Conservation (phyloP, 2,888 invertebrate genomes). For the Epirrhoe alternata region DNA sequence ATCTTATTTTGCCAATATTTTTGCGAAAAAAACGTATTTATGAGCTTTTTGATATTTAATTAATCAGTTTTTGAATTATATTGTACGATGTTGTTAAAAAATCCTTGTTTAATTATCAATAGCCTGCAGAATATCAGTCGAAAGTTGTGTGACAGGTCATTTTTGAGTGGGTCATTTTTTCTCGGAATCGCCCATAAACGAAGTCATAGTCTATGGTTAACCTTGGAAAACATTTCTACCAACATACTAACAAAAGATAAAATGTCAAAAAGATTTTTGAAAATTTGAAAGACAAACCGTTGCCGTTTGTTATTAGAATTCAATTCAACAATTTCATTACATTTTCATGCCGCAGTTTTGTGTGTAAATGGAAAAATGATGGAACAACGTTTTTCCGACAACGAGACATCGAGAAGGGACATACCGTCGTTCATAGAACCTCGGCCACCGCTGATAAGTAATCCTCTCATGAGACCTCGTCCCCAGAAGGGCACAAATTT, state of each 20-base stretch:
- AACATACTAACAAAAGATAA: slow-evolving; percentile 14
- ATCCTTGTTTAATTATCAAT: too few species aligned
- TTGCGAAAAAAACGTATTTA: too few species aligned
- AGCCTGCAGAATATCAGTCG: too few species aligned
- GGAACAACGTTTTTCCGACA: slow-evolving; percentile 65
- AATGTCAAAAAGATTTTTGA: slow-evolving; percentile 13
- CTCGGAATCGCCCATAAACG: background rate
- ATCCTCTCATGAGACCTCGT: slow-evolving; percentile 77
- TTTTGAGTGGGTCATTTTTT: too few species aligned
- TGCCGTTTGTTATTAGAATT: slow-evolving; percentile 7
- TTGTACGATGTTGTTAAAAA: too few species aligned
- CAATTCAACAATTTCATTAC: background rate
- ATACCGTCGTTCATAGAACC: slow-evolving; percentile 82
- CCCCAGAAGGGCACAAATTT: slow-evolving; percentile 76
- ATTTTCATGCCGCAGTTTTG: slow-evolving; percentile 12
- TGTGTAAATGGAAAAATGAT: slow-evolving; percentile 45
- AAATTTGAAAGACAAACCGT: slow-evolving; percentile 25
- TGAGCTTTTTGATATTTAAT: too few species aligned
- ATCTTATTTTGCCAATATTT: too few species aligned
- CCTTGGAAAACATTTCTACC: slow-evolving; percentile 2
- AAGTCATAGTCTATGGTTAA: slow-evolving; percentile 4
- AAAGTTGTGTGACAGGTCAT: too few species aligned
- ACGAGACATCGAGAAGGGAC: slow-evolving; percentile 62
- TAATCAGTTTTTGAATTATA: too few species aligned
- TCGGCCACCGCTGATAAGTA: slow-evolving; percentile 72